Conservation (phyloP, 2,113 vertebrate genomes). For the Oxygymnocypris stewartii region DNA sequence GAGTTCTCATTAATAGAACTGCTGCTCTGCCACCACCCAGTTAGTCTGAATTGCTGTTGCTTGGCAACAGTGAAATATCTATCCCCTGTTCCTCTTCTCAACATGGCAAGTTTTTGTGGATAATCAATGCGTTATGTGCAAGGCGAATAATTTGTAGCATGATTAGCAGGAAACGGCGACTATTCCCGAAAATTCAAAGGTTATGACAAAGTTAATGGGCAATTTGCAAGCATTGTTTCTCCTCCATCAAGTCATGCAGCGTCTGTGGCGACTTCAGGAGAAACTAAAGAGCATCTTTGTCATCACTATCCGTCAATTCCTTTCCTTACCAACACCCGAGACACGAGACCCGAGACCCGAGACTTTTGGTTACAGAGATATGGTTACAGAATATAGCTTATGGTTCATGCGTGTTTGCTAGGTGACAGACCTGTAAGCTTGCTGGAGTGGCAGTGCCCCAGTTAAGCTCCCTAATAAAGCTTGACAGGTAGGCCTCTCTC, state of each 20-base stretch:
- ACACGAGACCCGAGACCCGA: neutral
- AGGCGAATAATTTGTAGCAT: slow-evolving; percentile 59
- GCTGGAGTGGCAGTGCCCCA: slow-evolving; percentile 70
- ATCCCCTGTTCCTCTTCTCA: slow-evolving; percentile 50
- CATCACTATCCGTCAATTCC: neutral
- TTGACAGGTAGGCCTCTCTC: slow-evolving; percentile 65
- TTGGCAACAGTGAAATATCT: slow-evolving; percentile 69
- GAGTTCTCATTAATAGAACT: slow-evolving; percentile 71
- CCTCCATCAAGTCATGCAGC: neutral
- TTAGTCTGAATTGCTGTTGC: slow-evolving; percentile 74
- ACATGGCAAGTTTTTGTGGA: slow-evolving; percentile 49
- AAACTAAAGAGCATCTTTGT: slow-evolving; percentile 2
- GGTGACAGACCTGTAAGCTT: slow-evolving; percentile 46
- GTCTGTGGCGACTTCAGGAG: neutral
- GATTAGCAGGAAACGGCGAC: neutral
- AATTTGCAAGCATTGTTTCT: slow-evolving; percentile 5
- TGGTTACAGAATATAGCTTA: neutral
- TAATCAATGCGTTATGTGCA: slow-evolving; percentile 61
- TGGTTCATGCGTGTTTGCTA: neutral
- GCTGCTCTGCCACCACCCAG: slow-evolving; percentile 65
- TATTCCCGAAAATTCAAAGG: neutral
- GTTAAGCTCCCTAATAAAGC: slow-evolving; percentile 73
- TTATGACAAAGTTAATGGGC: slow-evolving; percentile 14
- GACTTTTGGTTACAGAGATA: neutral
- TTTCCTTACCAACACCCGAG: neutral